Evolutionary conservation across 2,113 vertebrate species (phyloP).

Genomic region (Saguinus imperator): DNA sequence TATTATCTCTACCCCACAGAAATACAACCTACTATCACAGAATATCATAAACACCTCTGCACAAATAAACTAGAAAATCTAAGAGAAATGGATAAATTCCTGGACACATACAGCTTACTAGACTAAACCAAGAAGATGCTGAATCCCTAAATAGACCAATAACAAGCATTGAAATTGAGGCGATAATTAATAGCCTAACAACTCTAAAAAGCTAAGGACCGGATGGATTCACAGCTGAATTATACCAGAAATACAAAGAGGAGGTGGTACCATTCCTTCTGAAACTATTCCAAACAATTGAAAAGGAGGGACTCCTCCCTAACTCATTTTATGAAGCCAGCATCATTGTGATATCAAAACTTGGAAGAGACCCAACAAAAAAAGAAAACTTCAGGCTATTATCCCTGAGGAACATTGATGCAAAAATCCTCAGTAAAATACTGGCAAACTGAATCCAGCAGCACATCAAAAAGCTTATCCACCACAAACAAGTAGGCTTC

Average conservation of each 20-base stretch:
- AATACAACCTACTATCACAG: background rate
- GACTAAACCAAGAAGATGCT: background rate
- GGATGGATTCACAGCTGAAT: background rate
- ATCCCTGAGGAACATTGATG: background rate
- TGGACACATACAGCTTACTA: background rate
- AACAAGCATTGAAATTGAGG: too few species aligned
- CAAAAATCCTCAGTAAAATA: too few species aligned
- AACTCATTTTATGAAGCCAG: background rate
- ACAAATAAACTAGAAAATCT: background rate
- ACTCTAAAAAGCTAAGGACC: too few species aligned
- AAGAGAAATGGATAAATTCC: background rate
- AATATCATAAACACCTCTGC: background rate
- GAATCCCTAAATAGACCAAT: background rate
- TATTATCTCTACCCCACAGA: background rate
- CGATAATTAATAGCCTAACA: too few species aligned
- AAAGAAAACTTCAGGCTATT: background rate
- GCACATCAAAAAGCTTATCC: too few species aligned
- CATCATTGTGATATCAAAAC: background rate
- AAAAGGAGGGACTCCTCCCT: background rate
- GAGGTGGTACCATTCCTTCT: too few species aligned
- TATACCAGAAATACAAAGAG: background rate
- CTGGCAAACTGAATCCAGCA: too few species aligned
- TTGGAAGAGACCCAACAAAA: too few species aligned
- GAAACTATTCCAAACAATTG: background rate
- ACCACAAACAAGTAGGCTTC: too few species aligned